Evolutionary conservation across 2,113 vertebrate species (phyloP), one percentile per base, ranked within the genome.

Genomic region (Elachura formosa): DNA sequence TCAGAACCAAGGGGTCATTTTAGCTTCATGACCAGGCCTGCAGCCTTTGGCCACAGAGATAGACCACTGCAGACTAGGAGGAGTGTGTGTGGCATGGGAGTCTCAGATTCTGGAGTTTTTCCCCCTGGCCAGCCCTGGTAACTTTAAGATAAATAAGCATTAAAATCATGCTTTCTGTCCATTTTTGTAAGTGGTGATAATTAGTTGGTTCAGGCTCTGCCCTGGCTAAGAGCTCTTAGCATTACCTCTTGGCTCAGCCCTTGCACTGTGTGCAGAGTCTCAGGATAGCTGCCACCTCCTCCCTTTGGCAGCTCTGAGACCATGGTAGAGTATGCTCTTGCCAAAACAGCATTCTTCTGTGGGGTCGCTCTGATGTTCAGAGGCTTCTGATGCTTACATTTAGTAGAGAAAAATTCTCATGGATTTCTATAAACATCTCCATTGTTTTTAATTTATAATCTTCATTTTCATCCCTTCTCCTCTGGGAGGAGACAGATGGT

Each of bases 41-140:
- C 46, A 31, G 13, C n/a, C 29, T 82, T 62, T 71, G 34, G 33
- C 71, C 0, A 1, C 40, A 51, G 46, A 71, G 33, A 9, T 21
- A 16, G 4, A 14, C 19, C 6, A 7, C 5, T 29, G 43, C 40
- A 16, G 33, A 34, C 3, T 25, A 19, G 23, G 25, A 23, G 11
- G 7, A 43, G 11, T 2, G 2, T 14, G 8, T 26, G 21, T 62
- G 31, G 25, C 64, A 41, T 3, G 5, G 5, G 5, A 9, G 2
- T 63, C 58, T 41, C 26, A 7, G 4, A 10, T 67, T 26, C 20
- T 34, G 43, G 6, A 9, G 0, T 0, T 12, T 22, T 52, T 29
- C 3, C 3, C 19, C 10, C 16, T 74, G 63, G 34, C 20, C 75
- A 75, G n/a, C 16, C 22, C 28, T 87, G 24, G 1, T 55, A 72